Evolutionary conservation across 2,113 vertebrate species (phyloP).

Genomic region (Pteropus alecto): DNA sequence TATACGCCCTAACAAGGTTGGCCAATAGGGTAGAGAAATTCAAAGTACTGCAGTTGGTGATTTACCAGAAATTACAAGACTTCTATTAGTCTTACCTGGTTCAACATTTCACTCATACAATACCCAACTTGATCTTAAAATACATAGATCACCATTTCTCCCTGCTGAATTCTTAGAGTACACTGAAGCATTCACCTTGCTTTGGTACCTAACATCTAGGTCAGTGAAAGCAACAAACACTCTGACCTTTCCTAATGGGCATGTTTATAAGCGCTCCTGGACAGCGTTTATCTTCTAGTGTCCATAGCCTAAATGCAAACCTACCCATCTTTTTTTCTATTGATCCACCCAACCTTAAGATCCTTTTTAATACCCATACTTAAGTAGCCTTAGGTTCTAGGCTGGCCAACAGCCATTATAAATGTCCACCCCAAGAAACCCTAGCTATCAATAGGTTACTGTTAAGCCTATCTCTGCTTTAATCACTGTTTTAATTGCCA

Average conservation of each 20-base stretch:
- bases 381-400: neutral
- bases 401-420: neutral
- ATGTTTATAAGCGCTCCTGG: neutral
- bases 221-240: neutral
- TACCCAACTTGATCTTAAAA: neutral
- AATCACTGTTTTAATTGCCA: neutral
- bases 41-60: neutral
- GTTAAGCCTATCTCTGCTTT: neutral
- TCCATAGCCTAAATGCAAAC: neutral
- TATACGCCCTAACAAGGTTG: fast-evolving
- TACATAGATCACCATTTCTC: neutral
- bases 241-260: neutral
- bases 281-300: neutral
- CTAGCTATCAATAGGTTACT: neutral
- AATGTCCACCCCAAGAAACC: neutral
- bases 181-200: fast-evolving
- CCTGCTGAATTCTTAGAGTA: fast-evolving
- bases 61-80: too few species aligned
- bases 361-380: neutral
- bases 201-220: neutral
- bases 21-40: neutral
- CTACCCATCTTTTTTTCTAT: neutral
- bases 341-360: neutral
- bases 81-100: neutral
- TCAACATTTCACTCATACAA: neutral